Conservation (phyloP, 2,888 invertebrate genomes). For the Nemurella pictetii region DNA sequence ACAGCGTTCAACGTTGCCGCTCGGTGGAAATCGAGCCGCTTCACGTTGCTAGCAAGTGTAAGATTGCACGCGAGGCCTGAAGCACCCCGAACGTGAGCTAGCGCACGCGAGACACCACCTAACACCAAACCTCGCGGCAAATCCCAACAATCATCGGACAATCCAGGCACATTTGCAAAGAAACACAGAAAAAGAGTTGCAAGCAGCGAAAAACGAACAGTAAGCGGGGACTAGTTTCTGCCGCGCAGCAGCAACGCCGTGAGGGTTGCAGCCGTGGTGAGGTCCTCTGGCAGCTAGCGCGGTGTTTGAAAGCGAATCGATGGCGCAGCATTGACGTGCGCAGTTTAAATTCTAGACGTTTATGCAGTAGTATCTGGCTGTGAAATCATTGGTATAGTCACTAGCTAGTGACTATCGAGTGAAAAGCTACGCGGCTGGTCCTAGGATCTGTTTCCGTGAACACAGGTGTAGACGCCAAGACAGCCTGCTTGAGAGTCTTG, state of each 20-base stretch:
- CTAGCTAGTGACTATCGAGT: too few relatives aligned
- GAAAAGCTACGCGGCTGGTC: too few relatives aligned
- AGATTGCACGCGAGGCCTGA: conserved; percentile 13
- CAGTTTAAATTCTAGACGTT: neutral
- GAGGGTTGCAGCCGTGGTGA: conserved; percentile 19
- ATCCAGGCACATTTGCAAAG: neutral
- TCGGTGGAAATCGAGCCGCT: conserved; percentile 32
- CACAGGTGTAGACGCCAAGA: neutral
- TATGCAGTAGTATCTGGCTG: conserved; percentile 16
- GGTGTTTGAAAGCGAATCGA: conserved; percentile 29
- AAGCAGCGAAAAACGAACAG: neutral
- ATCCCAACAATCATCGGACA: too few relatives aligned
- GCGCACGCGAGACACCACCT: too few relatives aligned
- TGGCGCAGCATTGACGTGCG: neutral
- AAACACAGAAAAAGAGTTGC: neutral
- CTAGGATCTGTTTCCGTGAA: too few relatives aligned
- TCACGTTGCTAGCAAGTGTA: conserved; percentile 32
- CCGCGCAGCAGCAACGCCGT: conserved; percentile 1
- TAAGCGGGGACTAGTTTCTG: conserved; percentile 14
- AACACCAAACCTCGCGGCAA: too few relatives aligned
- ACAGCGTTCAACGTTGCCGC: conserved; percentile 31
- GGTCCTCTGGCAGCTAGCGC: conserved; percentile 35
- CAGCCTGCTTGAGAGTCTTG: neutral
- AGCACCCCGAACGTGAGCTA: too few relatives aligned
- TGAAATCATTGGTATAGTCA: conserved; percentile 6